Conservation (phyloP, 2,888 invertebrate species). For the Oscheius sp. region DNA sequence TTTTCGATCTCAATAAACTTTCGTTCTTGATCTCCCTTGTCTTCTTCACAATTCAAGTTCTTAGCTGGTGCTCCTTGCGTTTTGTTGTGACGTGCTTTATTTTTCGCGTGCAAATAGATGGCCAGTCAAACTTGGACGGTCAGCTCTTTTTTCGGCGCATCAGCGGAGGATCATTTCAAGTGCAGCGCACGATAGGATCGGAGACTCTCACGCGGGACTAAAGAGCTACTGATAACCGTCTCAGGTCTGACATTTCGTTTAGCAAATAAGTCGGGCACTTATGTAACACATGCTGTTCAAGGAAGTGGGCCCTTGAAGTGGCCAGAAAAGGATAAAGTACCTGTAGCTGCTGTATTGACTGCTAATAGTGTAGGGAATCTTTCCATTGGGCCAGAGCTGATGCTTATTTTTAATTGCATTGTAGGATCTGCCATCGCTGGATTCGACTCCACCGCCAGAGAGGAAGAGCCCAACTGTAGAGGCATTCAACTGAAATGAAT, state of each 20-base stretch:
- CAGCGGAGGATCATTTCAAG: constrained; percentile 36
- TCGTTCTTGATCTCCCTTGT: background rate
- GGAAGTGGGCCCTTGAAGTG: background rate
- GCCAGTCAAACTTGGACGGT: constrained; percentile 33
- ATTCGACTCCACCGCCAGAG: constrained; percentile 55
- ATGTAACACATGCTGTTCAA: background rate
- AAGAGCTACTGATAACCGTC: constrained; percentile 24
- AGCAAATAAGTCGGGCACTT: constrained; percentile 22
- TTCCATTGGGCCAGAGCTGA: constrained; percentile 70
- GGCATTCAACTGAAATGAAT: constrained; percentile 63
- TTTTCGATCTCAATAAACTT: background rate
- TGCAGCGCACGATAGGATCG: constrained; percentile 32
- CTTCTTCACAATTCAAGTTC: constrained; percentile 22
- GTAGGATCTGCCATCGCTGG: constrained; percentile 54
- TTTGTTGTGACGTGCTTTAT: constrained; percentile 34
- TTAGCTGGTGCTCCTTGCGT: constrained; percentile 22
- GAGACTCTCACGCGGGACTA: constrained; percentile 16
- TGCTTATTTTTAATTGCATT: constrained; percentile 71
- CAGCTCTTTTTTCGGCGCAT: constrained; percentile 31
- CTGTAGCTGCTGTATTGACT: constrained; percentile 72
- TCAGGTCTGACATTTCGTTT: constrained; percentile 8
- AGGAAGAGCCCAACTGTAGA: constrained; percentile 65
- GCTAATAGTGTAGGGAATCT: constrained; percentile 70
- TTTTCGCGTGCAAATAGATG: constrained; percentile 34
- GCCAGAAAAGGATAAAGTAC: constrained; percentile 36